Base-by-base conservation (phyloP, 2,797 vertebrate genomes). In the Enteromius treurensis region DNA sequence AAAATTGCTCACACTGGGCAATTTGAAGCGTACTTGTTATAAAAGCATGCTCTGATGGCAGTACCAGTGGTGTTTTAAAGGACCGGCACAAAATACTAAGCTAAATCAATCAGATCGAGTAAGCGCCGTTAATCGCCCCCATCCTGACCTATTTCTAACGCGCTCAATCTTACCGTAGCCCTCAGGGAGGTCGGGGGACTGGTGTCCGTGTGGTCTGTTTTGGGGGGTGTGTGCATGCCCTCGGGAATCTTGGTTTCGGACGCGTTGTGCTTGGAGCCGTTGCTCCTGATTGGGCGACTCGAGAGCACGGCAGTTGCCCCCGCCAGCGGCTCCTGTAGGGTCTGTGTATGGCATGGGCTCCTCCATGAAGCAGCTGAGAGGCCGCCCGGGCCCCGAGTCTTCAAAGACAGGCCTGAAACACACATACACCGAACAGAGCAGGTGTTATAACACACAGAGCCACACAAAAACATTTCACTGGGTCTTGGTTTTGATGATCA, bases 141-240 rank as follows among this genome's bases (percentile, higher is more conserved):
- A 13, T 9, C 13, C 34, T 21, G 23, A 14, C 51, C 10, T 7
- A 71, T 45, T 26, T 1, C 23, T 17, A 80, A 53, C 1, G 0
- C 0, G 17, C 13, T 62, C 32, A 64, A 42, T 80, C 94, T 92
- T 87, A 97, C 96, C 96, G 0, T 97, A 97, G 88, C 96, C 96
- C 91, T 99, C 98, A 0, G 98, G 98, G 74, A 99, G 95, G 88
- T 99, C 98, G 0, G 97, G 98, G 0, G 97, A 97, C 89, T 99
- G 98, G 93, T 97, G 96, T 15, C 97, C 96, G 0, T 98, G 97
- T 0, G 97, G 96, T 87, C 97, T 93, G 93, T 97, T 99, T 92
- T 97, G 97, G 58, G 97, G 97, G 0, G 97, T 98, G 93, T 97
- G 97, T 0, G 93, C 91, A 0, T 97, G 96, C 60, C 96, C 93